Base-by-base conservation (phyloP, 2,797 vertebrate species). In the Echeneis naucrates region DNA sequence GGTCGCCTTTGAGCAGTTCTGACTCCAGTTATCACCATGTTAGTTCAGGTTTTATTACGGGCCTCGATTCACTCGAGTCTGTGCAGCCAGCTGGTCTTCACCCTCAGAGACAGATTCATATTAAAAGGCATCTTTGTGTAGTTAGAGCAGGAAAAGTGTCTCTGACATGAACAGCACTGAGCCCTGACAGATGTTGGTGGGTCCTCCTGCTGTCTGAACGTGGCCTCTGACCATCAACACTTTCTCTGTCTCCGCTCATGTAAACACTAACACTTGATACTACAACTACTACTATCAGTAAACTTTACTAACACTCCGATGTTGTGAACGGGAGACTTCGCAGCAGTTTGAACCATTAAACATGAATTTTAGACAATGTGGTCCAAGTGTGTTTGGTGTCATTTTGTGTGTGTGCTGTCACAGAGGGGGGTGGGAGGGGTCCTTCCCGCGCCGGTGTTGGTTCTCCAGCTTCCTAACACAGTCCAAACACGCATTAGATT, bases 341-440 rank as follows among this genome's bases (percentile, higher is more conserved):
- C 66, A 62, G 68, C 40, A 66, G 52, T 70, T 68, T 77, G 62
- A 75, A 69, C 63, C 71, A 81, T 69, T 84, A 84, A 84, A 80
- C 61, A 50, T 71, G 48, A 64, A 55, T 77, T 80, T 62, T 62
- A 74, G 21, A 66, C n/a, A 8, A 70, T 16, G 10, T 52, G 40
- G 11, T 78, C 42, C n/a, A 6, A 6, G 32, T 55, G 5, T 24
- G 24, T 24, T 21, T 48, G 26, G 19, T 17, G 14, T 53, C 26
- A 27, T 51, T 48, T 6, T 48, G n/a, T 13, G 45, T 24, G 17
- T 44, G 44, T 44, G 19, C 19, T n/a, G n/a, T n/a, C n/a, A n/a
- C n/a, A n/a, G n/a, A n/a, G n/a, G n/a, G n/a, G n/a, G n/a, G n/a
- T n/a, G n/a, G n/a, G n/a, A n/a, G n/a, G n/a, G 30, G 30, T n/a